Conservation (phyloP, 92 coral and sea anemone genomes). For the Palythoa heliodiscus region DNA sequence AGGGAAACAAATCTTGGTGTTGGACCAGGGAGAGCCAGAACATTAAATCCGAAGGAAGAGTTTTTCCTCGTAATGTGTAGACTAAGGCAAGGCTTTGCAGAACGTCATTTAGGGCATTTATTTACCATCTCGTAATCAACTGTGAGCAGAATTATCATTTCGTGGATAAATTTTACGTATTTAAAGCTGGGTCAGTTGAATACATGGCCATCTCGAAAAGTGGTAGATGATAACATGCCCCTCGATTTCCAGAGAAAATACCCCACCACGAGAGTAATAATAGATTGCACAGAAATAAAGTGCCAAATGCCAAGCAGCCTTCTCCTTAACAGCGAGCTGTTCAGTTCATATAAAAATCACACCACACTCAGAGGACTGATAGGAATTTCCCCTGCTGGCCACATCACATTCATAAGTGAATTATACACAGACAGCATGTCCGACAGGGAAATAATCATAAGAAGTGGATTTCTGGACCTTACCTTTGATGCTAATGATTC, state of each 20-base stretch:
- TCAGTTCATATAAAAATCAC: conserved; percentile 8
- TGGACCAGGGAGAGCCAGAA: conserved; percentile 50
- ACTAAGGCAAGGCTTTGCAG: conserved; percentile 46
- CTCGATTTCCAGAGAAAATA: conserved; percentile 17
- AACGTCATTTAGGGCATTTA: conserved; percentile 37
- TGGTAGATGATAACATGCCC: conserved; percentile 41
- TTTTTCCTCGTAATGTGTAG: conserved; percentile 46
- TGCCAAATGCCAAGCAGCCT: conserved; percentile 38
- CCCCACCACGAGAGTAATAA: conserved; percentile 27
- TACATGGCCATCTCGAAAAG: conserved; percentile 45
- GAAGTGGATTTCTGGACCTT: conserved; percentile 49
- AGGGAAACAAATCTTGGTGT: conserved; percentile 39
- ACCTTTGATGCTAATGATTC: conserved; percentile 46
- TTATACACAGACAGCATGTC: conserved; percentile 52
- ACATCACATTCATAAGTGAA: conserved; percentile 26
- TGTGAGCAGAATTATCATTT: conserved; percentile 41
- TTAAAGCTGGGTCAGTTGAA: conserved; percentile 42
- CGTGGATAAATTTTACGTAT: conserved; percentile 40
- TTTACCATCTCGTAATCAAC: conserved; percentile 31
- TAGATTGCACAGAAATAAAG: conserved; percentile 45
- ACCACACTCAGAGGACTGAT: conserved; percentile 13
- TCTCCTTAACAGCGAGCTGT: conserved; percentile 36
- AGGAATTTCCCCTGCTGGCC: conserved; percentile 25
- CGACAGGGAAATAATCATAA: conserved; percentile 52
- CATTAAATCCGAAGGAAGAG: conserved; percentile 40